These are phyloP conservation scores for Epinephelus coioides DNA, from an alignment of 2,797 vertebrate species.

Conservation along the genomic window DNA sequence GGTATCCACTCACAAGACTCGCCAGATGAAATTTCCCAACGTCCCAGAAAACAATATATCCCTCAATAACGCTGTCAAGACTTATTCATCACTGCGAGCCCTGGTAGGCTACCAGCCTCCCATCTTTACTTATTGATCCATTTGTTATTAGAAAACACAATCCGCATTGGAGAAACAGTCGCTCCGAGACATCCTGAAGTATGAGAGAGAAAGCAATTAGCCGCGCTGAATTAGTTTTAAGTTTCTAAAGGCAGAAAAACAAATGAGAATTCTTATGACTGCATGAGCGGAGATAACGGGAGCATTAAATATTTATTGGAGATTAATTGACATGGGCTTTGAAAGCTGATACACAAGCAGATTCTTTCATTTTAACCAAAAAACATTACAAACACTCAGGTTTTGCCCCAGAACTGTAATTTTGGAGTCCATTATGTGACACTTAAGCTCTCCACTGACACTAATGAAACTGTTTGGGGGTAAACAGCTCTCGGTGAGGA, in stretches of 20 bases:
- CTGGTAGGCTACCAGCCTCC: slow-evolving; percentile 46
- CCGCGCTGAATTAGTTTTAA: slow-evolving; percentile 44
- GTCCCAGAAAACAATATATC: slow-evolving; percentile 77
- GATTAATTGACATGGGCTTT: slow-evolving; percentile 38
- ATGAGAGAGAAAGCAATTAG: slow-evolving; percentile 52
- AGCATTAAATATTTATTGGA: slow-evolving; percentile 63
- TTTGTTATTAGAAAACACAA: slow-evolving; percentile 74
- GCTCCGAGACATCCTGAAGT: slow-evolving; percentile 49
- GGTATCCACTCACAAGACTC: slow-evolving; percentile 49
- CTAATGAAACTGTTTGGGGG: slow-evolving; percentile 50
- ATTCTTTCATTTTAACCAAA: slow-evolving; percentile 43
- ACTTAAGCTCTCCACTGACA: slow-evolving; percentile 33
- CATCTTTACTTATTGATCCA: slow-evolving; percentile 66
- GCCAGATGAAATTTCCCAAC: slow-evolving; percentile 56
- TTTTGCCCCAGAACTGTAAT: slow-evolving; percentile 40
- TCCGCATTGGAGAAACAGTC: slow-evolving; percentile 38
- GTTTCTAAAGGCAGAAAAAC: slow-evolving; percentile 60
- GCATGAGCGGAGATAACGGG: slow-evolving; percentile 24
- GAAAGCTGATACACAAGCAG: slow-evolving; percentile 8
- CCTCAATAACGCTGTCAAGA: slow-evolving; percentile 75
- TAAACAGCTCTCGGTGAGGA: slow-evolving; percentile 25
- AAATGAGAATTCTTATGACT: slow-evolving; percentile 55
- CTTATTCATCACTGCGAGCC: slow-evolving; percentile 68
- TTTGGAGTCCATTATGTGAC: slow-evolving; percentile 29
- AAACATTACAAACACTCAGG: slow-evolving; percentile 9